phyloP scores from a whole-genome alignment of 2,797 vertebrate species.

The Protosalanx chinensis region DNA sequence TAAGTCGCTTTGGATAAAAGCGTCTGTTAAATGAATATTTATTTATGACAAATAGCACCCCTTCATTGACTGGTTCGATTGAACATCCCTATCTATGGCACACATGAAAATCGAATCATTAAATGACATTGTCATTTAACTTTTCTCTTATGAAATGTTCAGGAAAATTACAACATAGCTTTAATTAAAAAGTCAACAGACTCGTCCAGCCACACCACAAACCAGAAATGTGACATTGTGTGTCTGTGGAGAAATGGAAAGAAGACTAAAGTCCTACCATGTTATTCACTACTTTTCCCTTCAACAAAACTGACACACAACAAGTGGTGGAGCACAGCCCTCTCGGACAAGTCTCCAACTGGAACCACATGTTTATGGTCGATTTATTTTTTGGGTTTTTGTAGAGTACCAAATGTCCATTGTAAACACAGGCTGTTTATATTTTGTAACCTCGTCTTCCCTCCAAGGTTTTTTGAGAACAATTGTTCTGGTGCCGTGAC shows the following conservation, averaged over 20 bases:
- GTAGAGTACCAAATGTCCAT: constrained; percentile 43
- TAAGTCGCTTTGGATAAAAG: too few relatives aligned
- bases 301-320: constrained; percentile 17
- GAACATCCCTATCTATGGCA: neutral
- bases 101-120: neutral
- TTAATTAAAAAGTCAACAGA: neutral
- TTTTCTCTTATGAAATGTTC: neutral
- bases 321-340: constrained; percentile 34
- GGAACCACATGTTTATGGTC: constrained; percentile 41
- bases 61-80: neutral
- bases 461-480: constrained; percentile 42
- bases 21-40: too few relatives aligned
- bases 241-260: neutral
- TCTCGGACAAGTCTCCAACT: constrained; percentile 32
- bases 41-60: neutral
- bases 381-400: constrained; percentile 24
- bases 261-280: neutral
- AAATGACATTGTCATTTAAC: neutral
- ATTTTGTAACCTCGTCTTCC: constrained; percentile 36
- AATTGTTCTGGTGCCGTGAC: constrained; percentile 56
- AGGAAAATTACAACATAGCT: neutral
- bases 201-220: neutral
- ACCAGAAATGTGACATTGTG: constrained; percentile 1
- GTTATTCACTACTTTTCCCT: constrained; percentile 14
- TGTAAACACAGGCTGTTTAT: constrained; percentile 47